Evolutionary conservation across 1,140 invertebrate genomes (phyloP), one percentile per base, ranked within the genome.

Genomic region (Eumaeus atala): DNA sequence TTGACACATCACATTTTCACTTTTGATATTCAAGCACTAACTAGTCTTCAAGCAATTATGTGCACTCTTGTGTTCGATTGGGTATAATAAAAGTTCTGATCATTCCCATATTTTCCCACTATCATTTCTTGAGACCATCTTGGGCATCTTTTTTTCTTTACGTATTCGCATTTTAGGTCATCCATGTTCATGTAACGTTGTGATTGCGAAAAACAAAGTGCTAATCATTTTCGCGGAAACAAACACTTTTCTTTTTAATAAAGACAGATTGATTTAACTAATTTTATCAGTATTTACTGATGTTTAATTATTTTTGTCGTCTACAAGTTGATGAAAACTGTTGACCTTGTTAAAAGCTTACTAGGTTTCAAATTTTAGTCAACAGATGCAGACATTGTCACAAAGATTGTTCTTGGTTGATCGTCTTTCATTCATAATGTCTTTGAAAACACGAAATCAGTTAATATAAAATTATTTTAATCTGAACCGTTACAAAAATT

Each of bases 311-410:
- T 86, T 87, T 87, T 78, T 71, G 76, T 81, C 74, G 73, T 75
- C 77, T 75, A 67, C 63, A 73, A 82, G 77, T 86, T 82, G 79
- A 87, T 83, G 83, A 87, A 88, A 87, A 87, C 84, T 87, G 84
- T 88, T 88, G 86, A 88, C 86, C 86, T 88, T 88, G 86, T 88
- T 88, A 88, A 83, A 87, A 88, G 84, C 84, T 84, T 85, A 87
- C 80, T 86, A 86, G 84, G 86, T 87, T 88, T 88, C 82, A 85
- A 87, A 87, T 87, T 87, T 88, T 85, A 87, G 85, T 88, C 84
- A 87, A 88, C 86, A 88, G 86, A 88, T 80, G 83, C 78, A 84
- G 81, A 84, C 84, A 79, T 83, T 84, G 82, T 85, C 82, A 86
- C 79, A 84, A 86, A 86, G 80, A 74, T 85, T 83, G 74, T 74